Base-by-base conservation (phyloP, 1,140 invertebrate genomes). In the Lucilia sericata region DNA sequence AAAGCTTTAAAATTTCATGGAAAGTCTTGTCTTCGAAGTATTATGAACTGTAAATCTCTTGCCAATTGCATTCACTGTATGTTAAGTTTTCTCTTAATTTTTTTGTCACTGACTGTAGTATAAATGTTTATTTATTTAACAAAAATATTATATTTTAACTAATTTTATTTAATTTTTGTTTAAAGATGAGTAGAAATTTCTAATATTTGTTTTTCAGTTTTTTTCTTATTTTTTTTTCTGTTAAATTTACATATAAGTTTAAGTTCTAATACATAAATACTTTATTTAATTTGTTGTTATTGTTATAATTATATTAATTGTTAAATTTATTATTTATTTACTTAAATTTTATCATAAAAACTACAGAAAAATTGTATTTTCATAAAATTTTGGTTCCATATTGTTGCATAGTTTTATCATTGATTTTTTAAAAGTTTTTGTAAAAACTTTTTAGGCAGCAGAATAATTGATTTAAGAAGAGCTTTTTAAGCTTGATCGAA, bases 361-460 rank as follows among this genome's bases (percentile, higher is more conserved):
- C 74, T 76, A 76, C 51, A 55, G 51, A 55, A 55, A 55, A 55
- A 49, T 80, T 80, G 17, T 51, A 49, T 42, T 78, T n/a, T 78
- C 76, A 80, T 47, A 47, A 78, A 78, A 47, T 78, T 17, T 80
- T 80, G 76, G 76, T 49, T 80, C 76, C 76, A 80, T 42, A 80
- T 49, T 25, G 42, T 80, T 80, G 17, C 76, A 80, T 51, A 80
- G 42, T 49, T 76, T 76, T 76, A 55, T 55, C 17, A 55, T 55
- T 42, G 42, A 55, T 55, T 55, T 51, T 51, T 51, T 51, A n/a
- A n/a, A n/a, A n/a, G n/a, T 13, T 51, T 51, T 51, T 51, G 36
- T 36, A 36, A 51, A 51, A 4, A 51, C 12, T 55, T 42, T 42
- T 42, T 10, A 42, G 42, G 42, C 42, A 42, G 42, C 10, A 8